phyloP scores from a whole-genome alignment of 1,140 invertebrate genomes.

The Bombus sylvicola region DNA sequence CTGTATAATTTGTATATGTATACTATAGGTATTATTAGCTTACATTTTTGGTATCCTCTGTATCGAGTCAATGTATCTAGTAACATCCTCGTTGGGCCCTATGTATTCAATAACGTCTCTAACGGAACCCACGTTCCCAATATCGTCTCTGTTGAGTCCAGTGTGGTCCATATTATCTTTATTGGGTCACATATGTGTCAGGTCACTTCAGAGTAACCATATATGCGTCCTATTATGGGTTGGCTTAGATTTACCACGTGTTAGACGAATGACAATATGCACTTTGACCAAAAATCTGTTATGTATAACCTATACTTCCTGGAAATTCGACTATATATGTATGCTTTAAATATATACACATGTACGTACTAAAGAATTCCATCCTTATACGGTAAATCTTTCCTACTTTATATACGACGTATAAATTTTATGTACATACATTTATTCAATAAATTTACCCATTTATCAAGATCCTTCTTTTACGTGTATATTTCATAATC shows the following conservation, averaged over 20 bases:
- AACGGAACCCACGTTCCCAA: neutral
- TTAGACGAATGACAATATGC: neutral
- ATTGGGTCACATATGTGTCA: constrained; percentile 11
- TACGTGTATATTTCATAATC: neutral
- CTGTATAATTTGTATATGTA: too few relatives aligned
- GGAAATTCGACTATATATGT: neutral
- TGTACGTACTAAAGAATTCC: neutral
- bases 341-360: too few relatives aligned
- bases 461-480: neutral
- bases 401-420: neutral
- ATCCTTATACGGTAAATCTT: too few relatives aligned
- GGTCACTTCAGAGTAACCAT: neutral
- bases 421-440: neutral
- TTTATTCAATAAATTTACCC: neutral
- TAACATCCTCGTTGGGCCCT: neutral
- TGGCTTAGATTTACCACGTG: neutral
- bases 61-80: too few relatives aligned
- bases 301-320: neutral
- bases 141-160: neutral
- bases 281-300: neutral
- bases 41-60: neutral
- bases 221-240: neutral
- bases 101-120: neutral
- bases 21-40: neutral
- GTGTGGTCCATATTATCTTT: constrained; percentile 6